Evolutionary conservation across 2,888 invertebrate species (phyloP), one percentile per base, ranked within the genome.

Genomic region (Vandiemenella viatica): DNA sequence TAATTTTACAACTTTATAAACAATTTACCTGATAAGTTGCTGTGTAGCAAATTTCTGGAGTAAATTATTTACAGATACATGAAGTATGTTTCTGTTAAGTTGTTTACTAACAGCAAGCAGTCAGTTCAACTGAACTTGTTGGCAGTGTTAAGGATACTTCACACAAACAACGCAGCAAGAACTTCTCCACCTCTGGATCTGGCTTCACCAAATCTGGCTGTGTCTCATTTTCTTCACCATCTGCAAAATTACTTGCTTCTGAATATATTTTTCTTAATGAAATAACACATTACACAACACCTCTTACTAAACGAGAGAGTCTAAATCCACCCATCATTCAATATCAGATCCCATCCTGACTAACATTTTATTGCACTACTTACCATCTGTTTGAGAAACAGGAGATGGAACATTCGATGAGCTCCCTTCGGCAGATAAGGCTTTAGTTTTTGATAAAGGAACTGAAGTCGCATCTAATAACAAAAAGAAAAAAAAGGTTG

Each of bases 11-110:
- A n/a, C n/a, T n/a, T n/a, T n/a, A n/a, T n/a, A n/a, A n/a, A n/a
- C n/a, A n/a, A n/a, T n/a, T 59, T 59, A 73, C 73, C 71, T 75
- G 51, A 84, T 77, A 46, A 83, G 64, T 60, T 80, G 78, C 62
- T 86, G 86, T n/a, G 79, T 75, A 2, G 84, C 77, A 63, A 88
- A 77, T 64, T 87, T 87, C 57, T 82, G 79, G 4, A 88, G 64
- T 43, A 87, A 71, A 63, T 82, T 83, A 57, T 80, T 78, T 7
- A 88, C 73, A 55, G 77, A 71, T 43, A 75, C 68, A 55, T 79
- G 74, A 4, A 75, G 69, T 5, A 78, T 71, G 69, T 45, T 68
- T 67, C 56, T 67, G 69, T 56, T 68, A 60, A 65, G 55, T 37
- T 65, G 69, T 59, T 70, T 72, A 53, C 66, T 72, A 50, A 73